These are phyloP conservation scores for Tupaia tana DNA, from an alignment of 2,113 vertebrate species.

Conservation along the genomic window DNA sequence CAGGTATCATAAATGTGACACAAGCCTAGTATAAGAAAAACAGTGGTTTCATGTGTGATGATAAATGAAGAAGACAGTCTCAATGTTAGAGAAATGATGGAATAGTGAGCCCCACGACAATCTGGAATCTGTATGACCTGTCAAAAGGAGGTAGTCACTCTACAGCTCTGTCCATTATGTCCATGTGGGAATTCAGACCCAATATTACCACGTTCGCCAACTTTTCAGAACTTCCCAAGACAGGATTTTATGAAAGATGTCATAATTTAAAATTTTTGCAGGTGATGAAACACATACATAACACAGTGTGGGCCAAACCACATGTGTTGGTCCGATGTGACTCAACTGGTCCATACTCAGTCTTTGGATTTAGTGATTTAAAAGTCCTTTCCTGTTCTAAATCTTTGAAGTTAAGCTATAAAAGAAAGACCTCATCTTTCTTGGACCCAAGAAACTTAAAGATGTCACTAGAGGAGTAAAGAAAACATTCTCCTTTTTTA, in stretches of 20 bases:
- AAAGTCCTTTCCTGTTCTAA: slow-evolving; percentile 42
- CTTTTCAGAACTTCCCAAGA: background rate
- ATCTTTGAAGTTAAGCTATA: slow-evolving; percentile 48
- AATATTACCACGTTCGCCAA: background rate
- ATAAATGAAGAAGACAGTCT: slow-evolving; percentile 45
- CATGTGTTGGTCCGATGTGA: slow-evolving; percentile 10
- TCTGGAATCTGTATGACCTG: background rate
- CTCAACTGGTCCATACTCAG: background rate
- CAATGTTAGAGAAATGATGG: background rate
- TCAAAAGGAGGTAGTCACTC: background rate
- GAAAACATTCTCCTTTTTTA: slow-evolving; percentile 18
- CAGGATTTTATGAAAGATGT: slow-evolving; percentile 24
- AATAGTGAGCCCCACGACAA: background rate
- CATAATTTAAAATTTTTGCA: slow-evolving; percentile 41
- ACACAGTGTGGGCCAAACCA: background rate
- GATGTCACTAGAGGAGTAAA: slow-evolving; percentile 26
- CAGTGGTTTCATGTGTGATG: background rate
- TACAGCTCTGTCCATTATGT: background rate
- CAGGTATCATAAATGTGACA: background rate
- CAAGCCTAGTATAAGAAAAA: slow-evolving; percentile 24
- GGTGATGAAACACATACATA: slow-evolving; percentile 32
- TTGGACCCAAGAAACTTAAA: slow-evolving; percentile 54
- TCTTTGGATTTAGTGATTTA: slow-evolving; percentile 5
- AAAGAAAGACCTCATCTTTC: slow-evolving; percentile 52
- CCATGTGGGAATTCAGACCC: slow-evolving; percentile 24